These are phyloP conservation scores for Bursaphelenchus mucronatus DNA, from an alignment of 1,140 invertebrate species.

Conservation along the genomic window DNA sequence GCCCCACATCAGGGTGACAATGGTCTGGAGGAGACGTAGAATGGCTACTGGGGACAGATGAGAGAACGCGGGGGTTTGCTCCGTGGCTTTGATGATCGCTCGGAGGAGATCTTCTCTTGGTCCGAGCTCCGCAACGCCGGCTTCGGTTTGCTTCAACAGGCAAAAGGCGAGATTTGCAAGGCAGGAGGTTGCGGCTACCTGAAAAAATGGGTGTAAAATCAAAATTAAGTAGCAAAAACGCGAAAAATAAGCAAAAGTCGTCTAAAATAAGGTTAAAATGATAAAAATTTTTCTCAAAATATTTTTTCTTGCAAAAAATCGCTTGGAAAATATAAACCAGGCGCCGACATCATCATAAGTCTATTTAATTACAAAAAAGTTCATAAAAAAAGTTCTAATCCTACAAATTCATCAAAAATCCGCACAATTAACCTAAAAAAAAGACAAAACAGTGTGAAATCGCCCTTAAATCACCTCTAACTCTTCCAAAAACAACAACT, in stretches of 20 bases:
- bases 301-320: no score
- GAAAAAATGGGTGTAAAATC: background rate
- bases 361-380: no score
- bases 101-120: slow-evolving; percentile 50
- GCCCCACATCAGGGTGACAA: slow-evolving; percentile 54
- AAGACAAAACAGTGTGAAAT: no score
- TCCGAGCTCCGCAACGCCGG: slow-evolving; percentile 42
- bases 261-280: slow-evolving; percentile 1
- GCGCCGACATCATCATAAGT: no score
- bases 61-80: slow-evolving; percentile 30
- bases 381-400: no score
- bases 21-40: slow-evolving; percentile 45
- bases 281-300: no score
- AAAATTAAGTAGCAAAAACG: slow-evolving; percentile 12
- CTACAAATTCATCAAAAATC: no score
- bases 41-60: slow-evolving; percentile 28
- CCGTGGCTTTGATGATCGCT: slow-evolving; percentile 32
- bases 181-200: slow-evolving; percentile 44
- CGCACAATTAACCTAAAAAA: no score
- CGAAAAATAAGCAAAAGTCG: slow-evolving; percentile 1
- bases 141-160: slow-evolving; percentile 32
- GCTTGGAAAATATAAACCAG: no score
- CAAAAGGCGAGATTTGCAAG: slow-evolving; percentile 44
- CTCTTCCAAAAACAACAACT: no score
- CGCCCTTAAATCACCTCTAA: no score